Evolutionary conservation across 1,140 invertebrate genomes (phyloP).

Genomic region (Zaprionus vittiger): DNA sequence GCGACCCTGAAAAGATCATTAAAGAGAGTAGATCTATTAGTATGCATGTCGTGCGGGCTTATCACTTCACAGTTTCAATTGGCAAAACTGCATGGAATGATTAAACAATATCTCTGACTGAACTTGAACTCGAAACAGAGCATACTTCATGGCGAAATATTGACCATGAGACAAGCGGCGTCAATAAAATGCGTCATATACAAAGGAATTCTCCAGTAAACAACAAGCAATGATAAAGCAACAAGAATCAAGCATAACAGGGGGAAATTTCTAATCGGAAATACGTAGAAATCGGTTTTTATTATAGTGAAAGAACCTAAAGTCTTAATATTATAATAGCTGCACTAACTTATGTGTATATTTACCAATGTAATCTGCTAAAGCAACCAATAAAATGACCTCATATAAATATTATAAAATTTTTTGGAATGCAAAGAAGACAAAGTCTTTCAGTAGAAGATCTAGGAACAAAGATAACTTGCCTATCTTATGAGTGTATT

Average conservation of each 20-base stretch:
- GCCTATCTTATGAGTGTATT: no score
- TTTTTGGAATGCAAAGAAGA: no score
- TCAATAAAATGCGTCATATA: constrained; percentile 52
- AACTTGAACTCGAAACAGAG: constrained; percentile 36
- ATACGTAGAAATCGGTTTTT: not conserved
- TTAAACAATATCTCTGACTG: constrained; percentile 38
- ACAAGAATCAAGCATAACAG: not conserved
- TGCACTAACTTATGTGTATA: not conserved
- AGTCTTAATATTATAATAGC: not conserved
- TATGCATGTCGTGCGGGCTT: constrained; percentile 6
- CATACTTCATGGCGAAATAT: constrained; percentile 19
- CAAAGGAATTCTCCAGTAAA: constrained; percentile 65
- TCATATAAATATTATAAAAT: not conserved
- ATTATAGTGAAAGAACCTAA: not conserved
- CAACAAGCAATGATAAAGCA: constrained; percentile 63
- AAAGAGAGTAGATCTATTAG: not conserved
- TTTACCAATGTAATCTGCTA: not conserved
- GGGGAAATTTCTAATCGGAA: not conserved
- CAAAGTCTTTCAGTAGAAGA: no score
- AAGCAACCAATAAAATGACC: not conserved
- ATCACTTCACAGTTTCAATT: constrained; percentile 29
- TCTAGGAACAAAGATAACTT: no score
- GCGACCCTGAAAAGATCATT: constrained; percentile 90
- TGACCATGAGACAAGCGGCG: constrained; percentile 39
- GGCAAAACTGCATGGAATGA: constrained; percentile 7